Evolutionary conservation across 2,888 invertebrate genomes (phyloP), one percentile per base, ranked within the genome.

Genomic region (Clepsis dumicolana): DNA sequence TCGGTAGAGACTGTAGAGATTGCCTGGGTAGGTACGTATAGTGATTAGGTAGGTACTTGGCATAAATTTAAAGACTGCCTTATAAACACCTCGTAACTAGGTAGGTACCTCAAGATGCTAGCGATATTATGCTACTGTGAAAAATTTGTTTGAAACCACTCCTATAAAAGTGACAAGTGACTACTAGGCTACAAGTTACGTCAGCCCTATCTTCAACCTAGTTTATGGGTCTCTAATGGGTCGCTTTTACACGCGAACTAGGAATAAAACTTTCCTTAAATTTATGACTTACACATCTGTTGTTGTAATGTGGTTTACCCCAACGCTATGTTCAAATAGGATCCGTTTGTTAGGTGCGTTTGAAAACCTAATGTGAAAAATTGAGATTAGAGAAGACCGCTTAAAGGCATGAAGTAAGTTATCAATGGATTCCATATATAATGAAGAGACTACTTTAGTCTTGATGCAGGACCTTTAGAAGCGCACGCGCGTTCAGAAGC

Each of bases 201-300:
- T 63, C 63, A 59, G 44, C 12, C 62, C 67, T 44, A 57, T 67
- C 63, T 63, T 57, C 57, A 64, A 59, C 18, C 64, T 44, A 53
- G 63, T 68, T 63, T 68, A 68, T 68, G 59, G 59, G 29, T 52
- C 44, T 41, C 62, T 67, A 67, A 67, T 62, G 67, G 62, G 56
- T 38, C 25, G 48, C 56, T 56, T 38, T 53, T 63, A 67, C 67
- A 67, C 62, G 62, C 62, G 56, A 67, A 35, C 62, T 57, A 50
- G 50, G 61, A 54, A 66, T 66, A 62, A 66, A 66, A 66, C 18
- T 62, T 62, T 54, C 21, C 56, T 65, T 21, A 27, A 50, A 59
- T 65, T 65, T 65, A 65, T 57, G 64, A 59, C 57, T 59, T 59
- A 21, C 12, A 48, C 50, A 65, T 65, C 56, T 65, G 50, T 38